phyloP scores from a whole-genome alignment of 2,888 invertebrate genomes.

The Cyaniris semiargus region DNA sequence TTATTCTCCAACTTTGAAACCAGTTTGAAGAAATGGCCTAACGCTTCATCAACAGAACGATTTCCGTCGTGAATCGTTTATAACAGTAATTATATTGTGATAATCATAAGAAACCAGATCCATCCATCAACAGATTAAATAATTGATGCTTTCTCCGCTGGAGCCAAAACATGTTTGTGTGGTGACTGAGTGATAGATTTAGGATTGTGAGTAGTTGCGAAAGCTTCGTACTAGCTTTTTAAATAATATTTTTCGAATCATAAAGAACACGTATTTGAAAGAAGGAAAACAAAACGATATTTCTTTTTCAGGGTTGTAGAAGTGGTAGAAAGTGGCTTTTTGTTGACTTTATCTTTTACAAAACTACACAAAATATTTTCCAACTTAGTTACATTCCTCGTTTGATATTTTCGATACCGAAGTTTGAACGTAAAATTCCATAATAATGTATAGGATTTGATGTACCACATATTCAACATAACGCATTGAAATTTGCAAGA shows the following conservation, averaged over 20 bases:
- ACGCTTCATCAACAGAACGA: conserved; percentile 1
- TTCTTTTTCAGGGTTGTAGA: too few species aligned
- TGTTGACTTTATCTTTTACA: too few species aligned
- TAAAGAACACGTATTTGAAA: too few species aligned
- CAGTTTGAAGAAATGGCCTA: conserved; percentile 15
- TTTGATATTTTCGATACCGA: too few species aligned
- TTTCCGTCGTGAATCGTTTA: neutral
- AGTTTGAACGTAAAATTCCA: too few species aligned
- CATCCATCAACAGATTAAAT: neutral
- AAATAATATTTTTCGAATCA: neutral
- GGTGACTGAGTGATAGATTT: neutral
- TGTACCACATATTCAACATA: too few species aligned
- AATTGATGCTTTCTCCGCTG: neutral
- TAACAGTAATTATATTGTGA: conserved; percentile 7
- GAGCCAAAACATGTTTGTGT: conserved; percentile 3
- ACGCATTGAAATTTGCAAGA: too few species aligned
- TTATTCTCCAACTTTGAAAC: conserved; percentile 14
- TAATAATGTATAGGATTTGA: too few species aligned
- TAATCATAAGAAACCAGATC: conserved; percentile 11
- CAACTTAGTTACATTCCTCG: too few species aligned
- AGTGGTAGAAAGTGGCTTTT: too few species aligned
- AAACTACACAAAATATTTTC: too few species aligned
- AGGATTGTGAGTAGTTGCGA: neutral
- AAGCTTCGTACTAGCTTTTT: neutral
- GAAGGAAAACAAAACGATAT: too few species aligned